These are phyloP conservation scores for Heliocidaris erythrogramma DNA, from an alignment of 35 echinoderm and acorn worm genomes.

Conservation along the genomic window DNA sequence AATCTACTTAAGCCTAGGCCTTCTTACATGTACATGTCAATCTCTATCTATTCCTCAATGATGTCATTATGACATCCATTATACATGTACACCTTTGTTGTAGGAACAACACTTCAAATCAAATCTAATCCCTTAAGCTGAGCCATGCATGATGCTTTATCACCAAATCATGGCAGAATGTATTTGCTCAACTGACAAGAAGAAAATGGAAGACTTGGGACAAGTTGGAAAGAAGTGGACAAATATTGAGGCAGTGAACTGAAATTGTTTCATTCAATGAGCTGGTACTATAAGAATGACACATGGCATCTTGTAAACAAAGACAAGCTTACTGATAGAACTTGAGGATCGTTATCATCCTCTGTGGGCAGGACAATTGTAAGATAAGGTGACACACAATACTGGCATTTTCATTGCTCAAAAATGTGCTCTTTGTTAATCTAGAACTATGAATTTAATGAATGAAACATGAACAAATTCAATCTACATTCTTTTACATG, in stretches of 20 bases:
- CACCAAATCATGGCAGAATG: background rate
- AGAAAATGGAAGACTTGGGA: background rate
- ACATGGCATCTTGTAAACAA: background rate
- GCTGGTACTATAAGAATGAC: background rate
- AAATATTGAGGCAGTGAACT: background rate
- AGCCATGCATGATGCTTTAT: background rate
- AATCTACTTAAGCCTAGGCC: too few relatives aligned
- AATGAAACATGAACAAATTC: too few relatives aligned
- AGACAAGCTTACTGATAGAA: background rate
- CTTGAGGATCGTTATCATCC: too few relatives aligned
- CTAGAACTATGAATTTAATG: too few relatives aligned
- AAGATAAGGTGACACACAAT: too few relatives aligned
- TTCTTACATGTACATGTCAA: too few relatives aligned
- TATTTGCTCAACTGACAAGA: conserved; percentile 2
- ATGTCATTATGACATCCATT: too few relatives aligned
- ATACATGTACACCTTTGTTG: background rate
- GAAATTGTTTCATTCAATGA: background rate
- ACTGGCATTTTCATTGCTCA: too few relatives aligned
- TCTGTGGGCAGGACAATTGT: too few relatives aligned
- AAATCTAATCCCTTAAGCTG: background rate
- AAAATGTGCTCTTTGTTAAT: too few relatives aligned
- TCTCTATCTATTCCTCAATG: too few relatives aligned
- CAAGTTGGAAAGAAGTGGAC: background rate
- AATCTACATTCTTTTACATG: too few relatives aligned
- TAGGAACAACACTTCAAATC: background rate